phyloP scores from a whole-genome alignment of 2,113 vertebrate species.

The Rhineura floridana region DNA sequence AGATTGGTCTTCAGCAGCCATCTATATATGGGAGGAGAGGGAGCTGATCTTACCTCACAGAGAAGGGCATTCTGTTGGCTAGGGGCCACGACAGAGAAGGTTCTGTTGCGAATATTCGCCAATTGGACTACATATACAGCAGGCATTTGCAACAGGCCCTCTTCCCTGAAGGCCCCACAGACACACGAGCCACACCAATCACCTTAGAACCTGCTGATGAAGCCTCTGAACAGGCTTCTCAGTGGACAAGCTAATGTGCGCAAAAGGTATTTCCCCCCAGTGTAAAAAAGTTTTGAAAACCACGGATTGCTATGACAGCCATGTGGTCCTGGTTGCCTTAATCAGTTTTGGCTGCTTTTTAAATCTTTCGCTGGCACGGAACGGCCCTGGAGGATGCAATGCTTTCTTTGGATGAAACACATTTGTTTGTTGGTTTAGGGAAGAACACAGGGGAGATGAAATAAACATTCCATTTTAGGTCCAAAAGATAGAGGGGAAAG shows the following conservation, averaged over 20 bases:
- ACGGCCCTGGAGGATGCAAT: accelerated
- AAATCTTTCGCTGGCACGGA: not conserved
- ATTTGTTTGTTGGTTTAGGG: not conserved
- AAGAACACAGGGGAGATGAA: not conserved
- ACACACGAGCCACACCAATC: not conserved
- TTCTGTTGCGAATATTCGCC: too few species aligned
- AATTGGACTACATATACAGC: too few species aligned
- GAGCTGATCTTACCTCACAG: too few species aligned
- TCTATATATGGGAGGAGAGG: too few species aligned
- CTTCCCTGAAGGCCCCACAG: too few species aligned
- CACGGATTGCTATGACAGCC: not conserved
- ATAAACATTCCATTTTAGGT: not conserved
- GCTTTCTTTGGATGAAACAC: not conserved
- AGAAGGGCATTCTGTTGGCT: too few species aligned
- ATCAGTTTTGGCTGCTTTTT: not conserved
- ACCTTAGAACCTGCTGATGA: not conserved
- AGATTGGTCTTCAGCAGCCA: too few species aligned
- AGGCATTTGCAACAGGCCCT: too few species aligned
- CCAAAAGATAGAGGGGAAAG: not conserved
- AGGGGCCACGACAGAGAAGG: too few species aligned
- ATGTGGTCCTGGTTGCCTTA: not conserved
- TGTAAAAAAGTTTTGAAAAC: not conserved
- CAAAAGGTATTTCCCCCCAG: too few species aligned
- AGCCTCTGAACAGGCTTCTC: not conserved
- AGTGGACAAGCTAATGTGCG: too few species aligned